Base-by-base conservation (phyloP, 2,113 vertebrate species). In the Mellivora capensis region DNA sequence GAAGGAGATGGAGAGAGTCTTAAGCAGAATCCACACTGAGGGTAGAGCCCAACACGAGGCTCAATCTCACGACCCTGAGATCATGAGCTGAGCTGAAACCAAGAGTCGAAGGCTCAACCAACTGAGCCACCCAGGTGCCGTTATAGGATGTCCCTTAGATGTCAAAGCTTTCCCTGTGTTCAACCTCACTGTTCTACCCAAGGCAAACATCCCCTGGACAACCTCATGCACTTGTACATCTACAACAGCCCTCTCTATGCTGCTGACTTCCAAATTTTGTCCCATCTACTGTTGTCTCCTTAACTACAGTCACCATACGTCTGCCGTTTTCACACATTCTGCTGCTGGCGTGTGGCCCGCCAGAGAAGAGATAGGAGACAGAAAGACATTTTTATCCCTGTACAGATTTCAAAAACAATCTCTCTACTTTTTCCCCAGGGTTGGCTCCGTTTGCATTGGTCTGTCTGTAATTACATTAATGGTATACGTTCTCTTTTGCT, bases 221-320 rank as follows among this genome's bases (percentile, higher is more conserved):
- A 54, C 1, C 8, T 27, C 14, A 14, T 49, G 20, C 15, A n/a
- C 25, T 79, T 44, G 42, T 25, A 72, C 21, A 9, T 59, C 37
- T 21, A 31, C 14, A 67, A 25, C 2, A 62, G 31, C 27, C 37
- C 42, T 77, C 17, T 76, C 4, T 34, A 17, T 34, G 21, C 10
- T 21, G n/a, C 11, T 29, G 29, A 34, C 31, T 52, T 90, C 37
- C 27, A 20, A 77, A 67, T 69, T 54, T 42, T 9, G 15, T 62
- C 8, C 7, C n/a, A 2, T 2, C 4, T 3, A 27, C 6, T 13
- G 1, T 9, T 31, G 12, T 25, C 31, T 61, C 29, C 34, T n/a
- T 71, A 76, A 10, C 2, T 42, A 20, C 3, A 25, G 4, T 13
- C 64, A 54, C 2, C 10, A 8, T 2, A 1, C 2, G 2, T 0